Base-by-base conservation (phyloP, 2,888 invertebrate species). In the Tetramorium bicarinatum region DNA sequence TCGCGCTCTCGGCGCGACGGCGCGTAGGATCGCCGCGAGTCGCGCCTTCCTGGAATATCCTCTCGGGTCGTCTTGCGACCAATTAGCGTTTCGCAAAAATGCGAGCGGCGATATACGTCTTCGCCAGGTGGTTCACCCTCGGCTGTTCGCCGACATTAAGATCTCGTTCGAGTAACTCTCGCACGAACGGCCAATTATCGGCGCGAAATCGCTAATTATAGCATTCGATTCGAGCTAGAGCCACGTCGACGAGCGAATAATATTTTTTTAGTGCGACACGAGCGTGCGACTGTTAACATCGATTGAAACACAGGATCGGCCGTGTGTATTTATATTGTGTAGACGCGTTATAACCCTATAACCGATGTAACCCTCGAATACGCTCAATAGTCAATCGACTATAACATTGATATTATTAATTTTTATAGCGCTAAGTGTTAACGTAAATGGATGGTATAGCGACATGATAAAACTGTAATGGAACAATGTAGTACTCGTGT, bases 71-170 rank as follows among this genome's bases (percentile, higher is more conserved):
- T 83, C 75, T 83, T 69, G 82, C 76, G 82, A 77, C 77, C 82
- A 83, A 83, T 83, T 83, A 83, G 77, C 67, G 59, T 66, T 76
- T 76, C 76, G 59, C 41, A 69, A 83, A 77, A 82, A 76, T 69
- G 76, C 82, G 29, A 38, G 15, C 67, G 76, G 13, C 67, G 59
- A 82, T 56, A 34, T 76, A 67, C 77, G 49, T 76, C 67, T 29
- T 75, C 76, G 21, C 56, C 66, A 67, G 77, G 67, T 67, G 74
- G 49, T 77, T 83, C 77, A 69, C 67, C 77, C 59, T 47, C 29
- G 29, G 29, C 29, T 4, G 56, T 38, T 47, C 61, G 49, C 49
- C 44, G 6, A 41, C 61, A 69, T 83, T 77, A 67, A 82, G 67
- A 76, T 59, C 82, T 76, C n/a, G 52, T 59, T 75, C 59, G 82